Conservation (phyloP, 2,797 vertebrate species). For the Rousettus madagascariensis region DNA sequence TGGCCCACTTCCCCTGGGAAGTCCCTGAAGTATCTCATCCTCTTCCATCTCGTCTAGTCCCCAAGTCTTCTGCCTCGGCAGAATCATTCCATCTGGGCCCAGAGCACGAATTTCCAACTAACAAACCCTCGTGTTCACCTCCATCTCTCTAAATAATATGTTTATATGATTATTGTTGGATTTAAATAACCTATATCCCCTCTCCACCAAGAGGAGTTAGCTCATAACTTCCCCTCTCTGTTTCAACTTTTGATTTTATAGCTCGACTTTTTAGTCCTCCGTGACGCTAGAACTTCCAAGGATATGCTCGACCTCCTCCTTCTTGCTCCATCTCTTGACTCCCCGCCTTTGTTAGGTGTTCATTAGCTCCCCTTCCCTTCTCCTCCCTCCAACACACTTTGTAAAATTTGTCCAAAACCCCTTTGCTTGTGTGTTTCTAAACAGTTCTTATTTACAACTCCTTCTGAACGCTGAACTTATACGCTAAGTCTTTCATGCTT, state of each 20-base stretch:
- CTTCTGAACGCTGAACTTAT: not conserved
- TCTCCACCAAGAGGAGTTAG: not conserved
- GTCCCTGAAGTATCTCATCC: not conserved
- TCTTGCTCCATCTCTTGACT: not conserved
- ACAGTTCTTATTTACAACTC: not conserved
- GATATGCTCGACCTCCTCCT: not conserved
- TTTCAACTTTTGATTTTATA: not conserved
- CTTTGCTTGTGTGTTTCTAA: not conserved
- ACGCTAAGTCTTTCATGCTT: not conserved
- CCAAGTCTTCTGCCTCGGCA: rapidly evolving
- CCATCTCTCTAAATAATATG: not conserved
- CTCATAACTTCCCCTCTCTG: not conserved
- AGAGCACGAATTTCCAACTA: not conserved
- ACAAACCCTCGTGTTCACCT: not conserved
- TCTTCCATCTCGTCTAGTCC: not conserved
- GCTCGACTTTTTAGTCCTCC: not conserved
- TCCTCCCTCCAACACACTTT: not conserved
- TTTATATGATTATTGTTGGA: not conserved
- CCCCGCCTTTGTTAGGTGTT: not conserved
- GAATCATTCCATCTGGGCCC: not conserved
- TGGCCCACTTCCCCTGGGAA: not conserved
- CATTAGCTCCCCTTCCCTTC: not conserved
- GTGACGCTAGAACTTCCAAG: not conserved
- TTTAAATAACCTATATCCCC: not conserved
- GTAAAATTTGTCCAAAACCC: not conserved